Base-by-base conservation (phyloP, 2,113 vertebrate species). In the Lutjanus erythropterus region DNA sequence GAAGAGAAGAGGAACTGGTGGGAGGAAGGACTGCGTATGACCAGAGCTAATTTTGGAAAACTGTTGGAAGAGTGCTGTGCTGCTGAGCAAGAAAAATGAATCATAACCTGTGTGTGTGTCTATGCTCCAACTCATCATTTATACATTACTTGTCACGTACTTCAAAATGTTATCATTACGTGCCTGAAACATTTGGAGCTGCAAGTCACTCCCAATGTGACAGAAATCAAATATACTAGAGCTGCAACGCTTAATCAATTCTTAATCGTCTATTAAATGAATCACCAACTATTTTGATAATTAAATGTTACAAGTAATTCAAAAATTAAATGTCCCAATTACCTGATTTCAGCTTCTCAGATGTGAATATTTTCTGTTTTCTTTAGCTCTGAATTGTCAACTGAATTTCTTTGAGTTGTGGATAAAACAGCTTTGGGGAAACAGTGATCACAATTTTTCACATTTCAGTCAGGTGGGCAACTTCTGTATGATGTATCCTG, bases 11-110 rank as follows among this genome's bases (percentile, higher is more conserved):
- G 85, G 83, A 86, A 83, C 78, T 56, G 61, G 85, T 89, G 83
- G 86, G 89, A 84, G 83, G 91, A 81, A 75, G 79, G 25, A 55
- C 62, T 71, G 71, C 71, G 78, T 75, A 62, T 71, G 81, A 68
- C 68, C 80, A 71, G 66, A 46, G 83, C 85, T 90, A 86, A 92
- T 88, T 89, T 79, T 46, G 81, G 85, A 86, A 85, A 75, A 72
- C 59, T 78, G 49, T 53, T 85, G 82, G 81, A 82, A 76, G 47
- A 89, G 46, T 42, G 74, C 66, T 61, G 19, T 33, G 70, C 75
- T 33, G 70, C 75, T 80, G 84, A 85, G 88, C 67, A 69, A 71
- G 59, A 85, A 58, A 42, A 66, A 52, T 85, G 77, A 90, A 61
- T 92, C 86, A 88, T 66, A 72, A 52, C 27, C 65, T 68, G 23